These are phyloP conservation scores for Varanus komodoensis DNA, from an alignment of 2,113 vertebrate genomes.

Conservation along the genomic window DNA sequence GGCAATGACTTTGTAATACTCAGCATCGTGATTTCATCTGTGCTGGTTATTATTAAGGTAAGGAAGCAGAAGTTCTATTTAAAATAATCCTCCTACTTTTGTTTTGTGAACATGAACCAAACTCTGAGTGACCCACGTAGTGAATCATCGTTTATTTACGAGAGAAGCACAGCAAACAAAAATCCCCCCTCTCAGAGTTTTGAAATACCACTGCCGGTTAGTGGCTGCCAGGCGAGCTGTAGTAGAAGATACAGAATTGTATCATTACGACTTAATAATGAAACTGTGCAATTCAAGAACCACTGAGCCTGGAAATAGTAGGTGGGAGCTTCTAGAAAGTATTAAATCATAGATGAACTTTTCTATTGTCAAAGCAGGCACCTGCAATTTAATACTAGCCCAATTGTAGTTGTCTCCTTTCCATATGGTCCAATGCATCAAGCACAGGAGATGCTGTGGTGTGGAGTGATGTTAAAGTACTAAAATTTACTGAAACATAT, in stretches of 20 bases:
- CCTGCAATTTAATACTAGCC: neutral
- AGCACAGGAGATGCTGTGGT: neutral
- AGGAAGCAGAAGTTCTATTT: slow-evolving; percentile 60
- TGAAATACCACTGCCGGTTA: slow-evolving; percentile 64
- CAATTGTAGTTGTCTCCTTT: neutral
- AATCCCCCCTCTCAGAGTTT: slow-evolving; percentile 38
- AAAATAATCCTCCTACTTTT: slow-evolving; percentile 44
- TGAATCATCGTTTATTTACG: slow-evolving; percentile 56
- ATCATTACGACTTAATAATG: slow-evolving; percentile 73
- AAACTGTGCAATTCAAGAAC: slow-evolving; percentile 73
- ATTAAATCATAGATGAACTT: slow-evolving; percentile 46
- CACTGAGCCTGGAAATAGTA: slow-evolving; percentile 75
- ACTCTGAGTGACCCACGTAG: slow-evolving; percentile 32
- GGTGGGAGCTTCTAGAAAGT: slow-evolving; percentile 64
- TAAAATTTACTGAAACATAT: neutral
- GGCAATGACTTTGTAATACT: slow-evolving; percentile 43
- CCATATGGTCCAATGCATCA: neutral
- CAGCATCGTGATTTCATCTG: slow-evolving; percentile 63
- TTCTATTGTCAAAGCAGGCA: neutral
- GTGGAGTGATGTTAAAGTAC: neutral
- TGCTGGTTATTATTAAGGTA: slow-evolving; percentile 61
- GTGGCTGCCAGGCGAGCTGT: slow-evolving; percentile 62
- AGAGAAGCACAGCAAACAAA: slow-evolving; percentile 29
- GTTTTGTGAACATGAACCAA: slow-evolving; percentile 28
- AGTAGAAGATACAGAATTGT: slow-evolving; percentile 77